Evolutionary conservation across 2,888 invertebrate species (phyloP).

Genomic region (Drosophila kanekoi): DNA sequence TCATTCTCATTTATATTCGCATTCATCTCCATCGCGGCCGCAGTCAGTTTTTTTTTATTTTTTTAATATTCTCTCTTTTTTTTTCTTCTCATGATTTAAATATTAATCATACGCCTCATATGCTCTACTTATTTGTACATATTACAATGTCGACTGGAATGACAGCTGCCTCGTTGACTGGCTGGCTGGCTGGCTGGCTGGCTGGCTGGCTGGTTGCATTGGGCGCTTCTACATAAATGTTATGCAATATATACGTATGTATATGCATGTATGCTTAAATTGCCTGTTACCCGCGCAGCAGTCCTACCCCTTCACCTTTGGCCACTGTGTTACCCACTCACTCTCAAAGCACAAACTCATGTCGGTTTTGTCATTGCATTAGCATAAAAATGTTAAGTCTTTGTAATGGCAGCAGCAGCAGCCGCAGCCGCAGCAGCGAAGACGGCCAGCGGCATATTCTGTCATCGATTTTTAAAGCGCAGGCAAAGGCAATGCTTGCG

Average conservation of each 20-base stretch:
- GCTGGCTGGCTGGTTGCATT: conserved; percentile 29
- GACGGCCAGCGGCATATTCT: conserved; percentile 39
- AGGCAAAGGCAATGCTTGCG: conserved; percentile 10
- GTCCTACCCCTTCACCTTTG: not conserved
- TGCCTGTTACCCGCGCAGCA: conserved; percentile 20
- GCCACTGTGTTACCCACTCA: not conserved
- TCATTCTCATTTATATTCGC: conserved; percentile 21
- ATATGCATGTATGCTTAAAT: conserved; percentile 37
- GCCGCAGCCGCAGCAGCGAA: conserved; percentile 14
- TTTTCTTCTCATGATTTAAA: conserved; percentile 51
- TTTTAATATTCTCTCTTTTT: not conserved
- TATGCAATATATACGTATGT: conserved; percentile 42
- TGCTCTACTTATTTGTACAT: conserved; percentile 70
- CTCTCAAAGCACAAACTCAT: conserved; percentile 49
- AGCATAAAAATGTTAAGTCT: conserved; percentile 67
- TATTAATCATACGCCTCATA: conserved; percentile 71
- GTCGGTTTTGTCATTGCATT: conserved; percentile 68
- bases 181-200: conserved; percentile 15
- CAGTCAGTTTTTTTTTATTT: conserved; percentile 5
- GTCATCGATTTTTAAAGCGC: conserved; percentile 54
- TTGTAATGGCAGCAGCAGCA: conserved; percentile 53
- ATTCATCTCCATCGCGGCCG: conserved; percentile 11
- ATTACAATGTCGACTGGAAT: conserved; percentile 64
- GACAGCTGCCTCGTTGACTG: conserved; percentile 43
- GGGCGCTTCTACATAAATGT: conserved; percentile 34